A percentile compares a stretch with the other conserved stretches of the same genome.
Conservation (phyloP, 2,113 vertebrate species). For the Trogon surrucura region DNA sequence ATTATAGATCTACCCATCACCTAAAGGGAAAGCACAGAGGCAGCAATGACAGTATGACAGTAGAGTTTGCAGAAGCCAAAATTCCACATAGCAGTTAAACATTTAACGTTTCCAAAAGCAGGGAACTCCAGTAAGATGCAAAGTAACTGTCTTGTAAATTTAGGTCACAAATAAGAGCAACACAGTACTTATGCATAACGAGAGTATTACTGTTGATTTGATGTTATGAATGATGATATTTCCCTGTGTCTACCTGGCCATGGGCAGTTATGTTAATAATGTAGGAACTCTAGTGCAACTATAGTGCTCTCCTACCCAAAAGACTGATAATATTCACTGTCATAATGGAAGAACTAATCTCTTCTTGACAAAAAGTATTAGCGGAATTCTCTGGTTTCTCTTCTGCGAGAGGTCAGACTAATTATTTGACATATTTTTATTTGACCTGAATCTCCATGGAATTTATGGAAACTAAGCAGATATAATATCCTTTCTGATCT, state of each 20-base stretch:
- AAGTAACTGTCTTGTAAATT: slow-evolving; percentile 8
- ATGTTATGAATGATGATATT: background rate
- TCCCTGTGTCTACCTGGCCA: background rate
- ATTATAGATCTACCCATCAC: slow-evolving; percentile 32
- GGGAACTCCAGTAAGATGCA: background rate
- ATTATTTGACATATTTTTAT: background rate
- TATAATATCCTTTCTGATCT: background rate
- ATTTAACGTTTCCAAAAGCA: background rate
- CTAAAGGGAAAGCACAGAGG: background rate
- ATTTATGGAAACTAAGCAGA: background rate
- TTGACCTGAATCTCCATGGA: background rate
- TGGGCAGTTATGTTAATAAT: background rate
- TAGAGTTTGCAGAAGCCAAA: background rate
- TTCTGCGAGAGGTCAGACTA: background rate
- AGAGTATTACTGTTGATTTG: background rate
- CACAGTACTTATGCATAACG: background rate
- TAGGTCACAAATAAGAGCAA: slow-evolving; percentile 22
- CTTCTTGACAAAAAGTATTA: background rate
- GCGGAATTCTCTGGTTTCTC: background rate
- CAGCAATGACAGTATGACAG: slow-evolving; percentile 20
- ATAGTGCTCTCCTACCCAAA: background rate
- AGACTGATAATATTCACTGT: background rate
- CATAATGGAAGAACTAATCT: background rate
- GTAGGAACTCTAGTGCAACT: background rate
- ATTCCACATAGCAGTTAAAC: background rate